A percentile compares a stretch with the other conserved stretches of the same genome.
These are phyloP conservation scores for Gnathonemus longibarbis DNA, from an alignment of 2,113 vertebrate species.

Conservation along the genomic window DNA sequence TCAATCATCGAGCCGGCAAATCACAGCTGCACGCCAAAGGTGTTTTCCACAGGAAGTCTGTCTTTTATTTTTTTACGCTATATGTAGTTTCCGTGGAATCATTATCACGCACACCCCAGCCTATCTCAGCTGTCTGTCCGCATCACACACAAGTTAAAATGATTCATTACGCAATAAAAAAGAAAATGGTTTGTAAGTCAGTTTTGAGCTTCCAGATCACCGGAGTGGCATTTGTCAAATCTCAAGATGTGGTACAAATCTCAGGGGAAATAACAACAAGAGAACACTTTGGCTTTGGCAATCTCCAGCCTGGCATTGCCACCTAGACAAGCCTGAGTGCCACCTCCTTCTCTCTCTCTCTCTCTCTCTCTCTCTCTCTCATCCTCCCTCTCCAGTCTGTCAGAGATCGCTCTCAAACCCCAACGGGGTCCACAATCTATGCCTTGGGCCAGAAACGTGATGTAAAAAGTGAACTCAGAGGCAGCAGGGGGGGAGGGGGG, in stretches of 20 bases:
- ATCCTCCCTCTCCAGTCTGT: background rate
- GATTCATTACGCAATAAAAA: background rate
- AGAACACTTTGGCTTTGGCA: background rate
- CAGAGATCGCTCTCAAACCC: slow-evolving; percentile 8
- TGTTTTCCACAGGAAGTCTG: background rate
- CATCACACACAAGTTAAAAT: background rate
- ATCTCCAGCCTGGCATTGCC: background rate
- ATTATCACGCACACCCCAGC: background rate
- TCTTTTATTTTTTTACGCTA: background rate
- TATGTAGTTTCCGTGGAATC: background rate
- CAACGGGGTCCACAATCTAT: slow-evolving; percentile 49
- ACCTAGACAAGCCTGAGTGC: background rate
- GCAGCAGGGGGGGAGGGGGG: background rate
- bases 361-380: background rate
- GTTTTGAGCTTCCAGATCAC: background rate
- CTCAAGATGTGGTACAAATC: background rate
- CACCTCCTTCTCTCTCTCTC: background rate
- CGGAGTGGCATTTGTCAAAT: background rate
- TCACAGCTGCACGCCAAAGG: background rate
- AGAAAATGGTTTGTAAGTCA: background rate
- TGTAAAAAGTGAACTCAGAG: slow-evolving; percentile 37
- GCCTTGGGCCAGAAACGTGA: slow-evolving; percentile 47
- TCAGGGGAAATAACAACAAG: background rate
- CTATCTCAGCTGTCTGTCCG: background rate
- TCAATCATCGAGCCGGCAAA: background rate